Evolutionary conservation across 2,113 vertebrate species (phyloP).

Genomic region (Scomber scombrus): DNA sequence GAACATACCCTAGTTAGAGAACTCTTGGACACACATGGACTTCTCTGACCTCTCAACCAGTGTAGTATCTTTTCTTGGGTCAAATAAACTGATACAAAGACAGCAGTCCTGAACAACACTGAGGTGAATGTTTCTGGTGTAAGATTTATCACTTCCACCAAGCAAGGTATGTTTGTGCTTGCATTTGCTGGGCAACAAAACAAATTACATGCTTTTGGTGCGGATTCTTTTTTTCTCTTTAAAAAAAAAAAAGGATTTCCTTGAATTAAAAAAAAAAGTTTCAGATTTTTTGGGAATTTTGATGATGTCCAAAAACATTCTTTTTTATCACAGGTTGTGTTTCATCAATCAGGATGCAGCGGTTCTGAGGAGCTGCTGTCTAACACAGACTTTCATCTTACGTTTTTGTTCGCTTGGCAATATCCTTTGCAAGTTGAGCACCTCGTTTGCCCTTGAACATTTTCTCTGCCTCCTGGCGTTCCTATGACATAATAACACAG

Average conservation of each 20-base stretch:
- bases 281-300: background rate
- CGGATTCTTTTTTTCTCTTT: background rate
- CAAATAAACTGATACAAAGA: constrained; percentile 93
- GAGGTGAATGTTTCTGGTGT: background rate
- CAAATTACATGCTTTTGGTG: background rate
- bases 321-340: background rate
- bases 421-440: constrained; percentile 99
- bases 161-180: background rate
- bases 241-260: background rate
- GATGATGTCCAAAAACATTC: background rate
- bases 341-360: constrained; percentile 74
- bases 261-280: too few species aligned
- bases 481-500: constrained; percentile 94
- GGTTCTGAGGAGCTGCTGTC: constrained; percentile 90
- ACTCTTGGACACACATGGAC: constrained; percentile 44
- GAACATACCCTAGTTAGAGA: constrained; percentile 36
- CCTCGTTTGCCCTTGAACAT: constrained; percentile 99
- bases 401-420: constrained; percentile 99
- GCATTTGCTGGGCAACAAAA: background rate
- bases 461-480: constrained; percentile 99
- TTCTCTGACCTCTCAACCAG: constrained; percentile 87
- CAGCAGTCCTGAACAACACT: constrained; percentile 91
- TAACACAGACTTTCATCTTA: constrained; percentile 89
- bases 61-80: constrained; percentile 95
- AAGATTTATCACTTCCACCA: background rate